Conservation (phyloP, 37 sponge, comb jelly and placozoan genomes). For the Aplysina aerophoba region DNA sequence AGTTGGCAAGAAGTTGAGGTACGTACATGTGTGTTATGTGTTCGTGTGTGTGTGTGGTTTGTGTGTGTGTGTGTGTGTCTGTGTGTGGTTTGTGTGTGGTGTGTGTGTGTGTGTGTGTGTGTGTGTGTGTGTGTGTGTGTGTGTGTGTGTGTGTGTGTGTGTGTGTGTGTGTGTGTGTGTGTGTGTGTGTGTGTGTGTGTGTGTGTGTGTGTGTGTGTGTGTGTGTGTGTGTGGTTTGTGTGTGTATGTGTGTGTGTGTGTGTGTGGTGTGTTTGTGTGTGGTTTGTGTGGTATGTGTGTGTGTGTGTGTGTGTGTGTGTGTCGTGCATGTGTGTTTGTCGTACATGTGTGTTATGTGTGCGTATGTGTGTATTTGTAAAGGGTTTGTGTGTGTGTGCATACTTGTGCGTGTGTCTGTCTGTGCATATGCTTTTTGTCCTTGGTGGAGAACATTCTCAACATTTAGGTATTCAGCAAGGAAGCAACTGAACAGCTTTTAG, state of each 20-base stretch:
- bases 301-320: not conserved
- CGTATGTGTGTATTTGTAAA: not conserved
- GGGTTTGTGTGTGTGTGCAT: not conserved
- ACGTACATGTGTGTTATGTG: not conserved
- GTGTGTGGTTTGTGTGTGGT: not conserved
- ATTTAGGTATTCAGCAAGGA: no score
- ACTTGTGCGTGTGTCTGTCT: no score
- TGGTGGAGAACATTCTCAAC: no score
- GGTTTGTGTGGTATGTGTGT: not conserved
- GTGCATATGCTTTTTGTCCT: no score
- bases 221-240: not conserved
- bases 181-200: conserved; percentile 4
- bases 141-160: not conserved
- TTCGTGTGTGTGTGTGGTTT: not conserved
- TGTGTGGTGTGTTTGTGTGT: not conserved
- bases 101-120: not conserved
- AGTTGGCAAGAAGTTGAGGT: conserved; percentile 57
- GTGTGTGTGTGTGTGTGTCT: not conserved
- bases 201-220: not conserved
- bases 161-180: not conserved
- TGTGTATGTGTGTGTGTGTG: not conserved
- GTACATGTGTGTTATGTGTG: not conserved
- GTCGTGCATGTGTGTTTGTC: not conserved
- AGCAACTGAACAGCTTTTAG: no score
- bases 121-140: not conserved